phyloP scores from a whole-genome alignment of 2,113 vertebrate species.

The Sinocyclocheilus rhinocerous region DNA sequence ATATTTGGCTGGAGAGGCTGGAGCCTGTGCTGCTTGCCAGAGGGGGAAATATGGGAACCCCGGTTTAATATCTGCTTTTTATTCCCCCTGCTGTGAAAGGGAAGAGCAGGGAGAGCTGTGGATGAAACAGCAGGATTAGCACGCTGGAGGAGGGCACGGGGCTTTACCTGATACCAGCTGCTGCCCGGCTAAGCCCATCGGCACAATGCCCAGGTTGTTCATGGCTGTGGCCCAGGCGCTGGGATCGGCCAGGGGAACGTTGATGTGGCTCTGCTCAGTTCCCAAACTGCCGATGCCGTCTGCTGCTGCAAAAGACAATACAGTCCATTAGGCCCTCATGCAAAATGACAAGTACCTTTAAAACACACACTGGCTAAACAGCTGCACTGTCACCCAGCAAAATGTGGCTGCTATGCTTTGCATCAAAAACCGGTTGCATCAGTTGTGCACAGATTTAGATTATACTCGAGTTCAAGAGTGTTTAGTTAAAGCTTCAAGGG shows the following conservation, averaged over 20 bases:
- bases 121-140: background rate
- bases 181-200: slow-evolving; percentile 87
- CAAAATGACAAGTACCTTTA: background rate
- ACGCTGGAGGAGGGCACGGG: background rate
- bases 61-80: slow-evolving; percentile 27
- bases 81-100: background rate
- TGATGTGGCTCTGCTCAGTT: slow-evolving; percentile 85
- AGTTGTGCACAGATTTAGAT: background rate
- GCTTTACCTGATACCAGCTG: slow-evolving; percentile 88
- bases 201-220: slow-evolving; percentile 93
- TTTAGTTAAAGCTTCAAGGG: background rate
- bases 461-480: background rate
- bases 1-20: slow-evolving; percentile 45
- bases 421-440: background rate
- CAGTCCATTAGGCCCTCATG: background rate
- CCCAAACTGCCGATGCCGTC: slow-evolving; percentile 86
- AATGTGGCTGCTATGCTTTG: background rate
- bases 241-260: slow-evolving; percentile 84
- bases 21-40: slow-evolving; percentile 16
- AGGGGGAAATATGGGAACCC: slow-evolving; percentile 25
- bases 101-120: background rate
- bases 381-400: background rate
- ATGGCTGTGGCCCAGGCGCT: slow-evolving; percentile 92
- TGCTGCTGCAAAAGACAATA: slow-evolving; percentile 72
- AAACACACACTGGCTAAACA: background rate